Conservation (phyloP, 1,140 invertebrate genomes). For the Hylaeus anthracinus region DNA sequence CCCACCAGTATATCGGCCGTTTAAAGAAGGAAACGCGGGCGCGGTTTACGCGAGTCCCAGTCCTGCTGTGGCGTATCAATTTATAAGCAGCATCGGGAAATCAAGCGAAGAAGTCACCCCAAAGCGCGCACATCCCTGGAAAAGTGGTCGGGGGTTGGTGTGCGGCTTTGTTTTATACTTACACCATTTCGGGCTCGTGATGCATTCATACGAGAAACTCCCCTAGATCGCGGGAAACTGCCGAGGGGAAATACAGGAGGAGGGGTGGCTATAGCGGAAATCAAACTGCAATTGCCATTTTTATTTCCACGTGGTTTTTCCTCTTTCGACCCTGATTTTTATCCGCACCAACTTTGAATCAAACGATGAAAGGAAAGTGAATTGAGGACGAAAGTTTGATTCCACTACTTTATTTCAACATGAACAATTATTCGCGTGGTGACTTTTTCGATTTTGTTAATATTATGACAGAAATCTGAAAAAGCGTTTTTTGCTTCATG, state of each 20-base stretch:
- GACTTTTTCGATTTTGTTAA: background rate
- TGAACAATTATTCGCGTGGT: background rate
- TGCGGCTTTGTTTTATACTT: constrained; percentile 77
- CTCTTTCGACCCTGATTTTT: constrained; percentile 46
- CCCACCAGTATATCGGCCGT: constrained; percentile 51
- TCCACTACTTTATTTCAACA: background rate
- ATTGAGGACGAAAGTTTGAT: background rate
- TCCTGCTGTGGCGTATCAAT: constrained; percentile 69
- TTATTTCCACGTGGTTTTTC: constrained; percentile 69
- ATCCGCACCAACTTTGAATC: constrained; percentile 32
- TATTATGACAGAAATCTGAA: background rate
- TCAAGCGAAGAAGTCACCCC: constrained; percentile 73
- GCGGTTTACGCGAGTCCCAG: constrained; percentile 48
- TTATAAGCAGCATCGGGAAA: constrained; percentile 71
- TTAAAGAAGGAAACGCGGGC: constrained; percentile 56
- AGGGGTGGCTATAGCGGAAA: constrained; percentile 60
- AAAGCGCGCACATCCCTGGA: constrained; percentile 50
- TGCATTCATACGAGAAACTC: constrained; percentile 67
- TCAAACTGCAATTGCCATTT: constrained; percentile 79
- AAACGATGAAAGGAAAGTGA: constrained; percentile 17
- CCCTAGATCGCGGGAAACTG: constrained; percentile 23
- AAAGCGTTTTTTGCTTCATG: too few relatives aligned
- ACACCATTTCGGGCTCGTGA: constrained; percentile 69
- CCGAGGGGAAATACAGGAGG: constrained; percentile 37
- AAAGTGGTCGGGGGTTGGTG: constrained; percentile 55